Conservation (phyloP, 2,797 vertebrate species). For the Eulemur mongoz region DNA sequence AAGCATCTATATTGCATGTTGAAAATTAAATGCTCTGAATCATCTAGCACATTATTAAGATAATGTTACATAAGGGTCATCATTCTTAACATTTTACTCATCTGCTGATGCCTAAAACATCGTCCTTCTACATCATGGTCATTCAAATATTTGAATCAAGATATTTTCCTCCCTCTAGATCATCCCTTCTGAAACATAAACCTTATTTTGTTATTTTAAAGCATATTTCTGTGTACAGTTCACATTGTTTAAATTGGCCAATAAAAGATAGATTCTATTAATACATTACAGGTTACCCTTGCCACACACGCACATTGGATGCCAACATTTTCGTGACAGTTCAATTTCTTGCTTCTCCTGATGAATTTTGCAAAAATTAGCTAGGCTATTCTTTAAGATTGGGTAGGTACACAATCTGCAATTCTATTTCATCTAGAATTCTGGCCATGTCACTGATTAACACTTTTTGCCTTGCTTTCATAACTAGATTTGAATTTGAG, state of each 20-base stretch:
- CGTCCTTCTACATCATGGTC: background rate
- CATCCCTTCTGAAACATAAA: background rate
- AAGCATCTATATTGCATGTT: background rate
- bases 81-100: background rate
- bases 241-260: background rate
- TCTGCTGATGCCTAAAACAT: background rate
- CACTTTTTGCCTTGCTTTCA: background rate
- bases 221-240: background rate
- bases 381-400: background rate
- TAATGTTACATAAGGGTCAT: background rate
- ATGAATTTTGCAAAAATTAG: background rate
- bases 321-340: background rate
- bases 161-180: background rate
- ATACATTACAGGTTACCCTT: fast-evolving
- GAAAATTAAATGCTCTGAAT: background rate
- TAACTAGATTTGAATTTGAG: background rate
- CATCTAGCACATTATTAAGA: background rate
- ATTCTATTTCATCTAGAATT: background rate
- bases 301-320: background rate
- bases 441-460: background rate
- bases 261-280: background rate
- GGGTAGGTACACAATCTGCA: background rate
- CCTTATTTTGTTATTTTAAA: background rate
- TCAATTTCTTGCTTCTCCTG: background rate
- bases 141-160: background rate